These are phyloP conservation scores for Aradophagus sp. DNA, from an alignment of 1,140 invertebrate genomes.

Conservation along the genomic window DNA sequence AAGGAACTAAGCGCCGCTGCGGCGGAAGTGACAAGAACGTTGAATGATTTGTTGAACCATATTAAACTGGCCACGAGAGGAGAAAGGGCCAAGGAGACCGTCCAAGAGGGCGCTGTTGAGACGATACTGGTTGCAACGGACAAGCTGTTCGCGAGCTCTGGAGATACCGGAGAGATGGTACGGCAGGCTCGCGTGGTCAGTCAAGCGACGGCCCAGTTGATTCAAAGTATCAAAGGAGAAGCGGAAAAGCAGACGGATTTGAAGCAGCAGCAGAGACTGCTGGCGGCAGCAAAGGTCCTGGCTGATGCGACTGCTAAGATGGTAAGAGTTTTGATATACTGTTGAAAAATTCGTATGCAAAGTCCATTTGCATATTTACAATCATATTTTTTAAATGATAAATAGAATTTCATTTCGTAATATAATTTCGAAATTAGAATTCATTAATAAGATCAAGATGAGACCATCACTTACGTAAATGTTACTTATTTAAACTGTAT, in stretches of 20 bases:
- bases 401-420: too few species aligned
- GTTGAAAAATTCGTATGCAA: too few species aligned
- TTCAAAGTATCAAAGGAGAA: conserved; percentile 94
- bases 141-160: conserved; percentile 86
- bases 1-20: conserved; percentile 90
- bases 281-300: conserved; percentile 93
- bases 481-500: too few species aligned
- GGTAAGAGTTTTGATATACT: conserved; percentile 74
- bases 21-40: conserved; percentile 89
- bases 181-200: conserved; percentile 93
- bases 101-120: conserved; percentile 89
- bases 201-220: conserved; percentile 93
- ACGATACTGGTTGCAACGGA: conserved; percentile 94
- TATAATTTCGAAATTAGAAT: too few species aligned
- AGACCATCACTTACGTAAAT: too few species aligned
- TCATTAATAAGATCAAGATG: too few species aligned
- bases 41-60: conserved; percentile 93
- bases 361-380: too few species aligned
- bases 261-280: conserved; percentile 89
- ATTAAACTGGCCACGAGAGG: conserved; percentile 80
- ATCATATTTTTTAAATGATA: too few species aligned
- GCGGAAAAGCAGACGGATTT: conserved; percentile 91
- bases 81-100: conserved; percentile 74
- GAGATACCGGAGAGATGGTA: conserved; percentile 95
- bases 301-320: conserved; percentile 97